These are phyloP conservation scores for Sminthopsis crassicaudata DNA, from an alignment of 2,113 vertebrate genomes.

Conservation along the genomic window DNA sequence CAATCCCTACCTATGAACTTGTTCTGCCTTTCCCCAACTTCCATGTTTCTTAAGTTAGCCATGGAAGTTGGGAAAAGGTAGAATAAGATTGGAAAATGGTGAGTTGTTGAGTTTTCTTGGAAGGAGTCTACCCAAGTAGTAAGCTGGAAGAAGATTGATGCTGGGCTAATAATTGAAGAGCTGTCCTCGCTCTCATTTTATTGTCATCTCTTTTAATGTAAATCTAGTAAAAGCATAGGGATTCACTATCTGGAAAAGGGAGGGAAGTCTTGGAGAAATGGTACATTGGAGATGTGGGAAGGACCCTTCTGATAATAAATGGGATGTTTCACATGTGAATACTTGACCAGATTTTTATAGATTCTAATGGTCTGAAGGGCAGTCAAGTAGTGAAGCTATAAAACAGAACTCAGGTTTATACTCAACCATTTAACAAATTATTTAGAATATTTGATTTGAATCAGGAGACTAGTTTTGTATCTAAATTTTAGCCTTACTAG, in stretches of 20 bases:
- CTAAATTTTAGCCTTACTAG: not conserved
- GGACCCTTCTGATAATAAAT: not conserved
- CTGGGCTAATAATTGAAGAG: not conserved
- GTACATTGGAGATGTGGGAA: conserved; percentile 5
- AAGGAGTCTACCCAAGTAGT: not conserved
- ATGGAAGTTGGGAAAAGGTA: not conserved
- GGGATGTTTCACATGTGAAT: not conserved
- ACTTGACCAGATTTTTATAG: not conserved
- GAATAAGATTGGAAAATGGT: not conserved
- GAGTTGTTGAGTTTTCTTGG: not conserved
- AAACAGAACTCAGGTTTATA: not conserved
- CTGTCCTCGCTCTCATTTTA: not conserved
- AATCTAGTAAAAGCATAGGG: not conserved
- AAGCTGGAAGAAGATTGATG: not conserved
- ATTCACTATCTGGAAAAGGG: not conserved
- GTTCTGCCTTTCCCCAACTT: no score
- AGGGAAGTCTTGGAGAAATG: not conserved
- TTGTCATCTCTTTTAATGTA: not conserved
- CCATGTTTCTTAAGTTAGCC: no score
- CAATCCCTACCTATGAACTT: no score
- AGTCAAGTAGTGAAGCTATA: not conserved
- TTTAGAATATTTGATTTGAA: not conserved
- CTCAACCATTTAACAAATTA: not conserved
- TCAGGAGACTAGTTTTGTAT: not conserved
- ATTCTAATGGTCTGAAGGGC: not conserved